Evolutionary conservation across 2,888 invertebrate genomes (phyloP).

Genomic region (Aleiodes alternator): DNA sequence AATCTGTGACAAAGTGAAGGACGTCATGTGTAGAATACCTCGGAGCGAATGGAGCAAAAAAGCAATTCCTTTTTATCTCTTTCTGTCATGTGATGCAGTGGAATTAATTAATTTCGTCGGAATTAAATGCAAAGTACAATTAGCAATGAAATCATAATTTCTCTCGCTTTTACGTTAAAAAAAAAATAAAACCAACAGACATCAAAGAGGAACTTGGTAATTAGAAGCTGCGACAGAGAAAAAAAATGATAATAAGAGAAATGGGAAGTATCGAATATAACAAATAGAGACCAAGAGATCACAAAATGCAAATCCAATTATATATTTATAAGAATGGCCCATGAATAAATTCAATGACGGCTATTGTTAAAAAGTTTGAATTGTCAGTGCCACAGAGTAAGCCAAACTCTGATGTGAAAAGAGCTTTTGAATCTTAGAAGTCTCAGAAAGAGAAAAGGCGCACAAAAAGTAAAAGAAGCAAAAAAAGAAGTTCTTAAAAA

Average conservation of each 20-base stretch:
- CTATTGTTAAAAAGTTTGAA: constrained; percentile 49
- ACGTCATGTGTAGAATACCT: not conserved
- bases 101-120: too few species aligned
- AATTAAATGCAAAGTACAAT: too few species aligned
- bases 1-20: not conserved
- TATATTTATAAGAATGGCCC: not conserved
- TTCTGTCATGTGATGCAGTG: too few species aligned
- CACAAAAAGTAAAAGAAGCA: not conserved
- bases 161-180: too few species aligned
- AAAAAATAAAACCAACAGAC: too few species aligned
- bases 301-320: not conserved
- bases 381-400: constrained; percentile 37
- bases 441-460: constrained; percentile 28
- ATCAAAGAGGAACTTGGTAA: too few species aligned
- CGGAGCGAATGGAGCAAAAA: not conserved
- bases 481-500: constrained; percentile 19
- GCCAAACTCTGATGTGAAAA: constrained; percentile 37
- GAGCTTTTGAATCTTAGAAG: constrained; percentile 39
- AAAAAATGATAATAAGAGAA: too few species aligned
- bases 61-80: too few species aligned
- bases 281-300: not conserved
- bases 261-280: too few species aligned
- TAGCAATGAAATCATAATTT: too few species aligned
- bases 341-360: constrained; percentile 30
- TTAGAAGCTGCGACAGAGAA: too few species aligned